These are phyloP conservation scores for Eupithecia inturbata DNA, from an alignment of 2,888 invertebrate species.

Conservation along the genomic window DNA sequence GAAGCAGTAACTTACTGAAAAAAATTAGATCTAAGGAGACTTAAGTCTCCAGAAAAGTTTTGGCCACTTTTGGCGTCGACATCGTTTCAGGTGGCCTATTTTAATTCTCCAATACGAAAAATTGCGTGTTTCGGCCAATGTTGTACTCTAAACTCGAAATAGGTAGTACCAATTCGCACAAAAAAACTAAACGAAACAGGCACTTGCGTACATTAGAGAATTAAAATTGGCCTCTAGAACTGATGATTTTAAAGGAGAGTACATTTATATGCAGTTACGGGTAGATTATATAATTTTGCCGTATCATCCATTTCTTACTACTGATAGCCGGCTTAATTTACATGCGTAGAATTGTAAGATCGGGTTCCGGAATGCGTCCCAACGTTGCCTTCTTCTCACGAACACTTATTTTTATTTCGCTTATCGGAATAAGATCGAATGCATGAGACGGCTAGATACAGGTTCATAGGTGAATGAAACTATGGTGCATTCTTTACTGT, in stretches of 20 bases:
- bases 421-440: conserved; percentile 49
- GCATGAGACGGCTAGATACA: conserved; percentile 47
- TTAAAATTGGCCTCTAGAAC: background rate
- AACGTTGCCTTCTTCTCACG: conserved; percentile 42
- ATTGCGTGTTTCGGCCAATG: no score
- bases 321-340: conserved; percentile 30
- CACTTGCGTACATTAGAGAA: no score
- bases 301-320: conserved; percentile 18
- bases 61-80: background rate
- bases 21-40: background rate
- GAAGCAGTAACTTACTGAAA: background rate
- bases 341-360: conserved; percentile 30
- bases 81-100: background rate
- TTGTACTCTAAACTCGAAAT: no score
- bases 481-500: conserved; percentile 40
- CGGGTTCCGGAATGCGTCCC: conserved; percentile 39
- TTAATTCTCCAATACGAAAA: no score
- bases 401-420: conserved; percentile 53
- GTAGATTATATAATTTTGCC: background rate
- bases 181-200: no score
- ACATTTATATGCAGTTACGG: background rate
- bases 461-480: conserved; percentile 61
- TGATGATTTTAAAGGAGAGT: background rate
- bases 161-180: no score
- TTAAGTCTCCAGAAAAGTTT: background rate